Evolutionary conservation across 1,140 invertebrate species (phyloP).

Genomic region (Hetaerina americana): DNA sequence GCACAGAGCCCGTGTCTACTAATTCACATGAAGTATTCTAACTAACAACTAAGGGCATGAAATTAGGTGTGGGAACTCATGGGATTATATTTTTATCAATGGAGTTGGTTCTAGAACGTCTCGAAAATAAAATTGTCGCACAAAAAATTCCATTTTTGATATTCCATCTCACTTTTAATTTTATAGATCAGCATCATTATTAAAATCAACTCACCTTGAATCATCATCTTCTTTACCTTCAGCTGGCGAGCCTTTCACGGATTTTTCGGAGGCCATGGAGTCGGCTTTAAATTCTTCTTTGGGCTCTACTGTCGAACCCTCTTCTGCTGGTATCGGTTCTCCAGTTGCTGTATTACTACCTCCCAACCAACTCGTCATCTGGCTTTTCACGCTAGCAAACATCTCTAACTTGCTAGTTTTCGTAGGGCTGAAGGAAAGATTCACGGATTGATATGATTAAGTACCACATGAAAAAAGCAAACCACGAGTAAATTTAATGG

Average conservation of each 20-base stretch:
- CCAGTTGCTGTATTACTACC: slow-evolving; percentile 50
- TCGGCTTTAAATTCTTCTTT: slow-evolving; percentile 29
- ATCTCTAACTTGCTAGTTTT: slow-evolving; percentile 59
- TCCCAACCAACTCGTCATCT: slow-evolving; percentile 62
- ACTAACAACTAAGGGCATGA: no score
- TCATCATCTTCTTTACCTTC: slow-evolving; percentile 62
- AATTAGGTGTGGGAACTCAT: no score
- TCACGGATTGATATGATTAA: no score
- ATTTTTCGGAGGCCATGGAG: slow-evolving; percentile 33
- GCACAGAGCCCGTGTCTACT: no score
- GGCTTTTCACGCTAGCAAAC: slow-evolving; percentile 60
- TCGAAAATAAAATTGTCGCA: no score
- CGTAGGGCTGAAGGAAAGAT: slow-evolving; percentile 51
- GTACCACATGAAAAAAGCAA: no score
- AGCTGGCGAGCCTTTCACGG: slow-evolving; percentile 31
- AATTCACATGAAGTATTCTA: no score
- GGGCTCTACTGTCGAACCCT: slow-evolving; percentile 20
- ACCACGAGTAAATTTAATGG: no score
- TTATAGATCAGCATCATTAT: not conserved
- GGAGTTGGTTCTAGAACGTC: no score
- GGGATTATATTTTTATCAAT: no score
- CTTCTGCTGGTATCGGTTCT: slow-evolving; percentile 46
- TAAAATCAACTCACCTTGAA: slow-evolving; percentile 46
- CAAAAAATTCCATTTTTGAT: not conserved
- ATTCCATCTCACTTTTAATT: not conserved